A percentile compares a stretch with the other conserved stretches of the same genome.
phyloP scores from a whole-genome alignment of 2,888 invertebrate species.

The Lypha dubia region DNA sequence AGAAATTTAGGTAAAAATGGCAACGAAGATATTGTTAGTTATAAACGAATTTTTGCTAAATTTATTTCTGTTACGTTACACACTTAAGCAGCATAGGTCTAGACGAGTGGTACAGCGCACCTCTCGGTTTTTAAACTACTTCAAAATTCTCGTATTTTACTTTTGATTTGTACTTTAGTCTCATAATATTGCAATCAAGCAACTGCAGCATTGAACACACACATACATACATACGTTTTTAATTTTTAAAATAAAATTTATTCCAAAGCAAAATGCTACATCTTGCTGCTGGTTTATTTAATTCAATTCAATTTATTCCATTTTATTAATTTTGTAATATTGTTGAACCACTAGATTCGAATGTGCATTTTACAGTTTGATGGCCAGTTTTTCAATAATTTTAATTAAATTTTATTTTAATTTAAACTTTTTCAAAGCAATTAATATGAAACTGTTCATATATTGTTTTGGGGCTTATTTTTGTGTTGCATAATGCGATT shows the following conservation, averaged over 20 bases:
- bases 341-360: background rate
- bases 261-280: background rate
- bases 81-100: too few species aligned
- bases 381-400: constrained; percentile 5
- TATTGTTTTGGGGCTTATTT: constrained; percentile 23
- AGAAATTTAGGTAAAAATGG: too few species aligned
- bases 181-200: background rate
- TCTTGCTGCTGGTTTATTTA: background rate
- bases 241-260: background rate
- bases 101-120: too few species aligned
- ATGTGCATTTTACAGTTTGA: constrained; percentile 17
- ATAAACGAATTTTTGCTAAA: too few species aligned
- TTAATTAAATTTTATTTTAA: constrained; percentile 54
- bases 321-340: constrained; percentile 16
- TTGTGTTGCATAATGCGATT: constrained; percentile 24
- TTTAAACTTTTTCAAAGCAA: constrained; percentile 36
- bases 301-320: constrained; percentile 25
- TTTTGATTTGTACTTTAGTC: too few species aligned
- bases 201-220: background rate
- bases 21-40: too few species aligned
- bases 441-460: constrained; percentile 44
- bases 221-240: background rate
- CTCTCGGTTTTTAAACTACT: too few species aligned
- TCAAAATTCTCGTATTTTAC: too few species aligned
- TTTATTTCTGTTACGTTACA: too few species aligned